phyloP scores from a whole-genome alignment of 1,140 invertebrate species.

The Drosophila rufa region DNA sequence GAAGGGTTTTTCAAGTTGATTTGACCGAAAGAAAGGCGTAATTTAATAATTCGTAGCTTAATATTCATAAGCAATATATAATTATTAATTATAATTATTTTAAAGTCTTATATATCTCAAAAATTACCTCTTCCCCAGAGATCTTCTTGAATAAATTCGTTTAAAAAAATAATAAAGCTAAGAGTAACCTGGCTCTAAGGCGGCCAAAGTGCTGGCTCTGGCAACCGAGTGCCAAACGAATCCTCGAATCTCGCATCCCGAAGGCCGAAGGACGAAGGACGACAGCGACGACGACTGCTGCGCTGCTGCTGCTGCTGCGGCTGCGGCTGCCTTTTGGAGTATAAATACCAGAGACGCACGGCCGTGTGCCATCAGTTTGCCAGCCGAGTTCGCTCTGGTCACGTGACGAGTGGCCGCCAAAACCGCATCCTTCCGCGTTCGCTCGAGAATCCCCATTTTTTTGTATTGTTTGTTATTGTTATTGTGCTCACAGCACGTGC shows the following conservation, averaged over 20 bases:
- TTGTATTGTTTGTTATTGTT: constrained; percentile 40
- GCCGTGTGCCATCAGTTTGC: constrained; percentile 71
- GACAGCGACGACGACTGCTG: background rate
- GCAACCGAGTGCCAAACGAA: constrained; percentile 2
- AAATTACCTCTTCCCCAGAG: too few species aligned
- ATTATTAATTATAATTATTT: too few species aligned
- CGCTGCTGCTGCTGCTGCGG: constrained; percentile 9
- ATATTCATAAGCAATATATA: too few species aligned
- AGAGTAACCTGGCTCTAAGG: too few species aligned
- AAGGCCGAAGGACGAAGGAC: constrained; percentile 6
- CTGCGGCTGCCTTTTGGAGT: constrained; percentile 22
- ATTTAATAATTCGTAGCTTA: too few species aligned
- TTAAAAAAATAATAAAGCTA: too few species aligned
- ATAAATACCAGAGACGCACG: constrained; percentile 70
- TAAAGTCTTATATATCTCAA: too few species aligned
- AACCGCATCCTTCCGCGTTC: constrained; percentile 1
- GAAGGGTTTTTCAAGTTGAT: too few species aligned
- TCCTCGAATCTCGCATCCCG: background rate
- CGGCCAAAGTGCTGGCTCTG: background rate
- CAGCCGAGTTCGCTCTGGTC: constrained; percentile 70
- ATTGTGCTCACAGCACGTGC: constrained; percentile 5
- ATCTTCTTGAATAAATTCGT: too few species aligned
- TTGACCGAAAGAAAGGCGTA: too few species aligned
- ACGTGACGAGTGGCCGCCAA: constrained; percentile 28
- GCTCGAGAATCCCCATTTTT: constrained; percentile 6